Conservation (phyloP, 2,888 invertebrate genomes). For the Anagyrus pseudococci region DNA sequence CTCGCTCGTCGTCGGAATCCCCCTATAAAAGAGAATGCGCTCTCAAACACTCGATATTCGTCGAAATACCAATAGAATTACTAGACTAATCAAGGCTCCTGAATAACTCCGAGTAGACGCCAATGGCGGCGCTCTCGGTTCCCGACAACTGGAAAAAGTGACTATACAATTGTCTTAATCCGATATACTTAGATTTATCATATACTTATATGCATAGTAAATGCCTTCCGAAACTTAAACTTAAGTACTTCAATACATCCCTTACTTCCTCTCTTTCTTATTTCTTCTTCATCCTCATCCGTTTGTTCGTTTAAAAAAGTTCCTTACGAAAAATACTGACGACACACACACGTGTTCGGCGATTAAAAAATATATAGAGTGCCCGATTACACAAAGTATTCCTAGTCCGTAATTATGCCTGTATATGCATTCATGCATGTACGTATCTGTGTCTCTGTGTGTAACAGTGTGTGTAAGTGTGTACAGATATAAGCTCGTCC, state of each 20-base stretch:
- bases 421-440: too few relatives aligned
- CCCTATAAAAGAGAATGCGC: constrained; percentile 7
- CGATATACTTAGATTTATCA: too few relatives aligned
- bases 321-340: constrained; percentile 20
- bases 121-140: not conserved
- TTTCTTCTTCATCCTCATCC: too few relatives aligned
- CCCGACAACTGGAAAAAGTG: constrained; percentile 10
- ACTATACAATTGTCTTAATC: constrained; percentile 21
- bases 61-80: not conserved
- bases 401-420: too few relatives aligned
- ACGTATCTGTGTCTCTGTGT: too few relatives aligned
- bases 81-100: constrained; percentile 23
- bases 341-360: not conserved
- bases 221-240: constrained; percentile 12
- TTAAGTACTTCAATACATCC: constrained; percentile 11
- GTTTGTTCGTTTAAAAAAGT: not conserved
- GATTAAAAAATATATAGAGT: constrained; percentile 16
- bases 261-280: too few relatives aligned
- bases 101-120: constrained; percentile 18
- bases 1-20: too few relatives aligned
- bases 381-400: not conserved
- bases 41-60: constrained; percentile 1
- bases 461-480: too few relatives aligned
- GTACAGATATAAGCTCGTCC: too few relatives aligned
- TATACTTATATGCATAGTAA: not conserved